phyloP scores from a whole-genome alignment of 2,888 invertebrate species.

The Trachelus stipa region DNA sequence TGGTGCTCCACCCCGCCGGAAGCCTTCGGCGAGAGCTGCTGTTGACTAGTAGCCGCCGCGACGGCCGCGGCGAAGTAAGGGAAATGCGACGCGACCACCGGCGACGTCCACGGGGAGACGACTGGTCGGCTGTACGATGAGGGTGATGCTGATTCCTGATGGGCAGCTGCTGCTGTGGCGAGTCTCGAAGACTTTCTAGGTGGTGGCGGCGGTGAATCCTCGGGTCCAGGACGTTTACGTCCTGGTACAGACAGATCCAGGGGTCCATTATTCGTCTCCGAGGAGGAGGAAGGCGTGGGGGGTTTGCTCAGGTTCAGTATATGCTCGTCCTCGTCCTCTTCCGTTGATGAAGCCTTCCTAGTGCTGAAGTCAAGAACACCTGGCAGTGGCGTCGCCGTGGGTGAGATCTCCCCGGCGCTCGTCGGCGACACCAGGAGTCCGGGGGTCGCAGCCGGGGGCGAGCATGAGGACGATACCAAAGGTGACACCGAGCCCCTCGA shows the following conservation, averaged over 20 bases:
- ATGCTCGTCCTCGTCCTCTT: slow-evolving; percentile 73
- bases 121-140: slow-evolving; percentile 76
- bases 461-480: slow-evolving; percentile 77
- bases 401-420: slow-evolving; percentile 68
- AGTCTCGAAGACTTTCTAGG: slow-evolving; percentile 75
- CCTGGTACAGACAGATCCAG: slow-evolving; percentile 84
- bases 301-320: slow-evolving; percentile 80
- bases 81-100: slow-evolving; percentile 79
- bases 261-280: slow-evolving; percentile 74
- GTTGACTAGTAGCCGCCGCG: slow-evolving; percentile 73
- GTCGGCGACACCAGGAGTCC: slow-evolving; percentile 71
- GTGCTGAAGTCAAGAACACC: slow-evolving; percentile 86
- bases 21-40: slow-evolving; percentile 75
- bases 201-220: slow-evolving; percentile 72
- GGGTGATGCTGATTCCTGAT: slow-evolving; percentile 50
- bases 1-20: slow-evolving; percentile 68
- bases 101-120: slow-evolving; percentile 83
- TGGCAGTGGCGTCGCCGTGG: slow-evolving; percentile 62
- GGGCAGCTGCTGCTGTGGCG: slow-evolving; percentile 38
- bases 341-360: slow-evolving; percentile 71
- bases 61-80: slow-evolving; percentile 85
- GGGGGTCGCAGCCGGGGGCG: slow-evolving; percentile 70
- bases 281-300: slow-evolving; percentile 70
- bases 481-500: slow-evolving; percentile 76
- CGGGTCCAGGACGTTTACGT: slow-evolving; percentile 77